phyloP scores from a whole-genome alignment of 2,888 invertebrate genomes.

The Apoda limacodes region DNA sequence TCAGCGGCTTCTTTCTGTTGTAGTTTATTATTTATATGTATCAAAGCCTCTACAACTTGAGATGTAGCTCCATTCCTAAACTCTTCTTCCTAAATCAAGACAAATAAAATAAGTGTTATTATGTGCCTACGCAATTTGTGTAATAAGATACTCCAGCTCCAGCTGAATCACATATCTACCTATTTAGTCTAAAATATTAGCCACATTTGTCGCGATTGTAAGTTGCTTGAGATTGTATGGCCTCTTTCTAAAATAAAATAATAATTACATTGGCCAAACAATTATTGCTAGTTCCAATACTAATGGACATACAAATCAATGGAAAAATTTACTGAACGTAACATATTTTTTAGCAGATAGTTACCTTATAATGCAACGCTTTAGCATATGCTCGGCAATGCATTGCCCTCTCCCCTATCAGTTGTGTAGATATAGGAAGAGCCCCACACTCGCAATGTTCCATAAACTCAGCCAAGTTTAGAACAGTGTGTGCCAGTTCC shows the following conservation, averaged over 20 bases:
- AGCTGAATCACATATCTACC: too few species aligned
- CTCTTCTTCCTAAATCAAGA: slow-evolving; percentile 89
- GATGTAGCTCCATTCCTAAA: slow-evolving; percentile 86
- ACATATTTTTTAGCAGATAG: too few species aligned
- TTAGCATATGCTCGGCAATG: slow-evolving; percentile 84
- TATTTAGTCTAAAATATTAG: too few species aligned
- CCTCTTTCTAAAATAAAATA: too few species aligned
- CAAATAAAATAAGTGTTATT: too few species aligned
- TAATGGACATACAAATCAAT: background rate
- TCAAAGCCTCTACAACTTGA: slow-evolving; percentile 92
- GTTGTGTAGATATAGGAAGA: slow-evolving; percentile 86
- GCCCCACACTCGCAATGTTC: slow-evolving; percentile 98
- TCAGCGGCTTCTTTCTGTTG: slow-evolving; percentile 99
- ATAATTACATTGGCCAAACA: too few species aligned
- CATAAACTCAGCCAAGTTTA: slow-evolving; percentile 99
- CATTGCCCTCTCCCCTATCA: slow-evolving; percentile 95
- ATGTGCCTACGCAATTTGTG: too few species aligned
- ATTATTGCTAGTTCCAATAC: background rate
- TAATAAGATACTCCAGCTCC: too few species aligned
- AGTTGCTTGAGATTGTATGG: too few species aligned
- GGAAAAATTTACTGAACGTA: background rate
- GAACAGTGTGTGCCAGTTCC: slow-evolving; percentile 94
- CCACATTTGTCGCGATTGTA: too few species aligned
- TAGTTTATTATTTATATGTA: slow-evolving; percentile 97
- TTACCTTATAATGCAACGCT: slow-evolving; percentile 71